Evolutionary conservation across 2,888 invertebrate genomes (phyloP), one percentile per base, ranked within the genome.

Genomic region (Troilus luridus): DNA sequence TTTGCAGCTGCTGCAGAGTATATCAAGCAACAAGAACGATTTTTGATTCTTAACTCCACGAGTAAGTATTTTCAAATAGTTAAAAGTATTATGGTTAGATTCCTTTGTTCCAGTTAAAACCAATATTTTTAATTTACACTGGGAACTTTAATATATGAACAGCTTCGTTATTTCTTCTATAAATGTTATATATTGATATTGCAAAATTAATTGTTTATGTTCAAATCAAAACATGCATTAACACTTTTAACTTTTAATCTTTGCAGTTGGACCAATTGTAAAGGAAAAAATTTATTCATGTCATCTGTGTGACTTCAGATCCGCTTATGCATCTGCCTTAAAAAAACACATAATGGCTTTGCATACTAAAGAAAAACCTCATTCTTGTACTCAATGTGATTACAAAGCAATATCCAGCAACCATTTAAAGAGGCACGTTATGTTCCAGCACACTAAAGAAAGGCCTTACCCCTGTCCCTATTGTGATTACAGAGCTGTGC

Each of bases 331-430:
- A 19, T 56, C 85, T n/a, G 56, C 85, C 10, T 58, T 85, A 58
- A 58, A 85, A 85, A 85, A 85, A n/a, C 85, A 85, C n/a, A 85
- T 85, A 56, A 85, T 85, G 85, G 54, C 85, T 12, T 10, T 85
- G 11, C 85, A 85, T 58, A 85, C 85, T 85, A 58, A 58, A 85
- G 85, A 85, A 58, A 85, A 85, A n/a, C 85, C 85, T 85, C 85
- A 85, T 58, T 56, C 54, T 56, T 85, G 85, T 58, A 1, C 85
- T 0, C 85, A 85, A 56, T 85, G 85, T 58, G 85, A 56, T 85
- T 85, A 85, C 56, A 85, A 85, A 85, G 85, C 85, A 56, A 58
- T 85, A 56, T 58, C 54, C 12, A 58, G 56, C 56, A 58, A 58
- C 56, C 56, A 58, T 85, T 85, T 85, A 56, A 85, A 85, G 85